These are phyloP conservation scores for Eupithecia centaureata DNA, from an alignment of 2,888 invertebrate species.

Conservation along the genomic window DNA sequence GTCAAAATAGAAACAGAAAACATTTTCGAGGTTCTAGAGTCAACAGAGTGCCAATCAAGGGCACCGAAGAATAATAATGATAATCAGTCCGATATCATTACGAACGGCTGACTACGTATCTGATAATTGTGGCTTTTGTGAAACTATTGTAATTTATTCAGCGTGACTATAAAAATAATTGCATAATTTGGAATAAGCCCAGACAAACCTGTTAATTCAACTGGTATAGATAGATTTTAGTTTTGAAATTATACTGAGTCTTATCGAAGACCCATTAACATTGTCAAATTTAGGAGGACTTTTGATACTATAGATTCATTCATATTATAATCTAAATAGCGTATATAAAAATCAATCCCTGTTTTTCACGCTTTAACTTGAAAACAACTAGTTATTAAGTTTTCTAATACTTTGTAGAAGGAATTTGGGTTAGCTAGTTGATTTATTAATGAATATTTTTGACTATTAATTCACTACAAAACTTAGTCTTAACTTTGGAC, in stretches of 20 bases:
- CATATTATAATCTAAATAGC: no score
- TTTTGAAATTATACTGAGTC: background rate
- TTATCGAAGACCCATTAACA: background rate
- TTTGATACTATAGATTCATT: no score
- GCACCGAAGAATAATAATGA: background rate
- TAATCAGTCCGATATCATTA: conserved; percentile 13
- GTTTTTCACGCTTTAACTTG: no score
- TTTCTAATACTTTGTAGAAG: no score
- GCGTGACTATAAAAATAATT: conserved; percentile 7
- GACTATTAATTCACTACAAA: no score
- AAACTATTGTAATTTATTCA: conserved; percentile 2
- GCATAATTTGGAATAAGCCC: background rate
- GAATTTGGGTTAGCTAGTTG: no score
- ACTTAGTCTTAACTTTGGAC: background rate
- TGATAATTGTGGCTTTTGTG: conserved; percentile 13
- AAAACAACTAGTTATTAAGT: no score
- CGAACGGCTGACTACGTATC: conserved; percentile 3
- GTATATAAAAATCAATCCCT: no score
- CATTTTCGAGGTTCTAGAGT: conserved; percentile 6
- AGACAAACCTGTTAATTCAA: background rate
- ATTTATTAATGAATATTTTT: no score
- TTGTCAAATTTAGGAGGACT: background rate
- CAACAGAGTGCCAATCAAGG: conserved; percentile 19
- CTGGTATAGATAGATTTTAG: background rate
- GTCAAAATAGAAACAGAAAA: background rate